Evolutionary conservation across 2,113 vertebrate genomes (phyloP).

Genomic region (Cyrtonyx montezumae): DNA sequence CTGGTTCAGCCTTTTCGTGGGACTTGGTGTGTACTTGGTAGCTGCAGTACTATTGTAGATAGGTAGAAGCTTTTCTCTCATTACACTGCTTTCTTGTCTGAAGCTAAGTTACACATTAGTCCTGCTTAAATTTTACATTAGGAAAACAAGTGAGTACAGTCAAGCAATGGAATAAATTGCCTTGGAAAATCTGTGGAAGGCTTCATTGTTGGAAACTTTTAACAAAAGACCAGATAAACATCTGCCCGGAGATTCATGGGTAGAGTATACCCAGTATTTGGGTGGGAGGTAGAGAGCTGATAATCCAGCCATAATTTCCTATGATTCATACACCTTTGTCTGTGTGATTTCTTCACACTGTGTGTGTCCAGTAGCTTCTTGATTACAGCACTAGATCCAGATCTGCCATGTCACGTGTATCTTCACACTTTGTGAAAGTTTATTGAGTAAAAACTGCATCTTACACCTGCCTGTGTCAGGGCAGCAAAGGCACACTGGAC

Average conservation of each 20-base stretch:
- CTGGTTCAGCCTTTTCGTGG: neutral
- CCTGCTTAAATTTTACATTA: neutral
- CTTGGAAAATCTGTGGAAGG: neutral
- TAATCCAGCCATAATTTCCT: slow-evolving; percentile 10
- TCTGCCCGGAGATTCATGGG: neutral
- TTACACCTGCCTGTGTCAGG: neutral
- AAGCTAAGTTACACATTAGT: neutral
- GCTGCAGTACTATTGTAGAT: neutral
- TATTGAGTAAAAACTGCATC: slow-evolving; percentile 5
- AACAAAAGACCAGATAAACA: neutral
- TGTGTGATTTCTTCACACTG: neutral
- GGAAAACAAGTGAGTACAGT: neutral
- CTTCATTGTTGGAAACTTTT: neutral
- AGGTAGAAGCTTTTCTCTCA: neutral
- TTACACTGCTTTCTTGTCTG: neutral
- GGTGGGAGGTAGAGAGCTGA: neutral
- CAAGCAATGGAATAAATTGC: slow-evolving; percentile 2
- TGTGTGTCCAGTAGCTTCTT: neutral
- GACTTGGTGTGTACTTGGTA: neutral
- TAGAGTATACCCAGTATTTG: slow-evolving; percentile 3
- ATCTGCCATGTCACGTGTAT: neutral
- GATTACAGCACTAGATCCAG: neutral
- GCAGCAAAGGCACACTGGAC: neutral
- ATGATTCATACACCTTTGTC: slow-evolving; percentile 35
- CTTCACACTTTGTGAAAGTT: neutral